Evolutionary conservation across 2,113 vertebrate genomes (phyloP), one percentile per base, ranked within the genome.

Genomic region (Cricetomys ansorgei): DNA sequence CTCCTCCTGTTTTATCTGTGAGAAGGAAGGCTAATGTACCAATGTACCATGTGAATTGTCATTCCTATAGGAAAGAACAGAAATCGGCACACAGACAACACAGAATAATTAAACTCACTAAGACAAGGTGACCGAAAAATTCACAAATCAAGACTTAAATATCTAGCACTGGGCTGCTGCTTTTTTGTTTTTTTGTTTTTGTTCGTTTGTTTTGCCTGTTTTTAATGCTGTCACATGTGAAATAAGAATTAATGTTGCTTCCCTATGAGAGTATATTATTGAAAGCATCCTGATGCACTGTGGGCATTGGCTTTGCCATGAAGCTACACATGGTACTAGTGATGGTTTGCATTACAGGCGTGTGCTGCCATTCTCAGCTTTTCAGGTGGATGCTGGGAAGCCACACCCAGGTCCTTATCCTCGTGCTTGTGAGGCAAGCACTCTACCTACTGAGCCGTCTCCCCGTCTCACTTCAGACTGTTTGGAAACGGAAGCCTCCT

Each of bases 121-220:
- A 87, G 48, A 70, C 85, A 69, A n/a, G 7, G 85, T 25, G 64
- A 40, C 65, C 48, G 15, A 31, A 73, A 85, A 57, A 19, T 29
- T 7, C 1, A 43, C 45, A 17, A 48, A 13, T 79, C 70, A 21
- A 7, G 50, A 4, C 2, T 9, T 27, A 19, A 0, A 40, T 31
- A 12, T 48, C 19, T 5, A 23, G 21, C 1, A 13, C 17, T 1
- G 1, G 21, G 7, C 59, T 72, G 25, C 67, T 72, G 0, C 34
- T 50, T 13, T 1, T 23, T 15, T 7, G 15, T 16, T 37, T 79
- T n/a, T n/a, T n/a, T n/a, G n/a, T 13, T 1, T 23, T 15, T 7
- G 15, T 16, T 37, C n/a, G n/a, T 79, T 79, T 81, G 25, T 31
- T 62, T 62, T 84, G 23, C 40, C 27, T 1, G n/a, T 59, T 4